phyloP scores from a whole-genome alignment of 2,888 invertebrate species.

The Deroplatys truncata region DNA sequence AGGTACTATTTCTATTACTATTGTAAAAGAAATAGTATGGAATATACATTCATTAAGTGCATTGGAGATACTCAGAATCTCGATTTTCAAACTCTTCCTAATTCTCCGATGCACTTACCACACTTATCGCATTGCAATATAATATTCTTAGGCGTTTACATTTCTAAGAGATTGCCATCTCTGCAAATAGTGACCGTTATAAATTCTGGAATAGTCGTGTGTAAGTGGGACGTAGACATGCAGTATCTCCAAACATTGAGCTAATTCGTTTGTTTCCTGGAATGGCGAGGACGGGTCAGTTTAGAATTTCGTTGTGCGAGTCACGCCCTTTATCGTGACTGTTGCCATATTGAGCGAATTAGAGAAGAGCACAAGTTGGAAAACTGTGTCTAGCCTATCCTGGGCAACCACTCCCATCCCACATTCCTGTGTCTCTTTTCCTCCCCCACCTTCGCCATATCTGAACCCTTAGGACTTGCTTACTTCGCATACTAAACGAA shows the following conservation, averaged over 20 bases:
- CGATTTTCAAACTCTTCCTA: too few species aligned
- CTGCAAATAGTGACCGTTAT: too few species aligned
- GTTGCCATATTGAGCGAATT: slow-evolving; percentile 8
- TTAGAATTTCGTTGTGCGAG: background rate
- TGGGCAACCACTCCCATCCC: background rate
- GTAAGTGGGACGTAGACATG: too few species aligned
- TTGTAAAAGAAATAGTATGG: too few species aligned
- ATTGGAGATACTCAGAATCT: too few species aligned
- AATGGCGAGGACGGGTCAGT: background rate
- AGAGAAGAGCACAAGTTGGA: background rate
- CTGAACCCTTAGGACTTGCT: background rate
- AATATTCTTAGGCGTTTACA: too few species aligned
- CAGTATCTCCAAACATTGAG: background rate
- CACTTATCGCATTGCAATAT: too few species aligned
- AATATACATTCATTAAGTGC: too few species aligned
- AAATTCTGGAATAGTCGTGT: too few species aligned
- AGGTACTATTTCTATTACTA: too few species aligned
- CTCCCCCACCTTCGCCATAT: background rate
- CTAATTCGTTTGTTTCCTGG: background rate
- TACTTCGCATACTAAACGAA: background rate
- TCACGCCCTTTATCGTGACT: background rate
- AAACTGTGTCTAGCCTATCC: background rate
- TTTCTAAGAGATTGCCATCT: too few species aligned
- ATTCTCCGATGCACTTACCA: too few species aligned
- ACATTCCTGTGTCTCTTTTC: background rate